Base-by-base conservation (phyloP, 2,113 vertebrate species). In the Recurvirostra avosetta region DNA sequence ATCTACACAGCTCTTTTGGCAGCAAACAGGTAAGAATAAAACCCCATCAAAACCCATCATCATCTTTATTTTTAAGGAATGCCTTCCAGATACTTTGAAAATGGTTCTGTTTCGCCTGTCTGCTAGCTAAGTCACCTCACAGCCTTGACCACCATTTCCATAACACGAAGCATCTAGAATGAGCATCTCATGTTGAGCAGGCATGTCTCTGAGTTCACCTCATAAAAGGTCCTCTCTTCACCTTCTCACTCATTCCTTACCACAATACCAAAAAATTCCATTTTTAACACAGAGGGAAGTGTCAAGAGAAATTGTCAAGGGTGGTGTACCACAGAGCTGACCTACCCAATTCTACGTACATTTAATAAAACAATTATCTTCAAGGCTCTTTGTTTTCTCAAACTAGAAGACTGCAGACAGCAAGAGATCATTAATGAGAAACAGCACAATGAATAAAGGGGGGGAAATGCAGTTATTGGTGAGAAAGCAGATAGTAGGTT, bases 281-380 rank as follows among this genome's bases (percentile, higher is more conserved):
- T 78, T 90, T 94, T 88, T 93, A 89, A 43, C 50, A 61, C 17
- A 77, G 34, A 65, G 13, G 71, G 20, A 94, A 87, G 38, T 43
- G 59, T 92, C 88, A 94, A 82, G 83, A 83, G 53, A 94, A 14
- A n/a, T 41, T 75, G 49, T 91, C 79, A 91, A 92, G 50, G 36
- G 59, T 66, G 40, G 66, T 41, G 22, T 62, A 80, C 23, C 58
- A 72, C 73, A 83, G 43, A 93, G 52, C 62, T 92, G 82, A 94
- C 85, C 93, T 81, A 88, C 75, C 23, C 61, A 38, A 75, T 70
- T 81, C 74, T 50, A 59, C 40, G 47, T 67, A 88, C 11, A 40
- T 86, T 90, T 86, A 92, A 86, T 88, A 67, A 92, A 88, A 55
- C 41, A 70, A 74, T 92, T 86, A 32, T 58, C 43, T 84, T 94